These are phyloP conservation scores for Prunella strophiata DNA, from an alignment of 2,797 vertebrate species.

Conservation along the genomic window DNA sequence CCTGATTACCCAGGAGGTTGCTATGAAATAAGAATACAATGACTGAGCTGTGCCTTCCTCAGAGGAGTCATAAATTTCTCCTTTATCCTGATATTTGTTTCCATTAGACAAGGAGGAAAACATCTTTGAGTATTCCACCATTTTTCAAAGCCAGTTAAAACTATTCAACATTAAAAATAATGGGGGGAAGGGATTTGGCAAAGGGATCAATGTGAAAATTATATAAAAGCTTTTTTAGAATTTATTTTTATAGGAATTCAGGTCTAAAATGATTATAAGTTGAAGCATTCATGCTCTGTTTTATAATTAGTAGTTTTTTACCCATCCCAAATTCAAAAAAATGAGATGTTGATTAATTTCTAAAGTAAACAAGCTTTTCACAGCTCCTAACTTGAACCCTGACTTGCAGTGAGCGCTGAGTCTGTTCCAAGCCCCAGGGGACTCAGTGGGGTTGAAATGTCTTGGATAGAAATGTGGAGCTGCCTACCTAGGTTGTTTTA, in stretches of 20 bases:
- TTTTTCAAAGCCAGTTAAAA: neutral
- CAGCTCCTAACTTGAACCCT: neutral
- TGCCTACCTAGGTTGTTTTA: neutral
- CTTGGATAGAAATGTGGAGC: neutral
- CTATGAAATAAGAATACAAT: neutral
- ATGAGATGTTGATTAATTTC: neutral
- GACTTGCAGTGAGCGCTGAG: fast-evolving
- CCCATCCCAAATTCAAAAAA: neutral
- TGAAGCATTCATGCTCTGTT: neutral
- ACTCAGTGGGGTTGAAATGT: neutral
- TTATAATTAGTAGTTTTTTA: neutral
- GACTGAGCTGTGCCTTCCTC: neutral
- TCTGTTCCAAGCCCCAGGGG: neutral
- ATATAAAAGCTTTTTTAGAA: neutral
- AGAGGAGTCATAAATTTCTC: conserved; percentile 4
- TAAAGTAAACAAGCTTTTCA: neutral
- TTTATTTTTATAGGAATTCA: neutral
- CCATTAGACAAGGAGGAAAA: neutral
- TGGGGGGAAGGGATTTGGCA: neutral
- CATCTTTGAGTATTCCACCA: neutral
- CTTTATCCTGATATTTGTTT: conserved; percentile 25
- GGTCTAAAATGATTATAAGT: neutral
- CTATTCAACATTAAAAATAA: neutral
- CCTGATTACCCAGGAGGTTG: conserved; percentile 19
- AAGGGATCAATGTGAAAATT: neutral